A percentile compares a stretch with the other conserved stretches of the same genome.
These are phyloP conservation scores for Arctopsyche grandis DNA, from an alignment of 1,140 invertebrate genomes.

Conservation along the genomic window DNA sequence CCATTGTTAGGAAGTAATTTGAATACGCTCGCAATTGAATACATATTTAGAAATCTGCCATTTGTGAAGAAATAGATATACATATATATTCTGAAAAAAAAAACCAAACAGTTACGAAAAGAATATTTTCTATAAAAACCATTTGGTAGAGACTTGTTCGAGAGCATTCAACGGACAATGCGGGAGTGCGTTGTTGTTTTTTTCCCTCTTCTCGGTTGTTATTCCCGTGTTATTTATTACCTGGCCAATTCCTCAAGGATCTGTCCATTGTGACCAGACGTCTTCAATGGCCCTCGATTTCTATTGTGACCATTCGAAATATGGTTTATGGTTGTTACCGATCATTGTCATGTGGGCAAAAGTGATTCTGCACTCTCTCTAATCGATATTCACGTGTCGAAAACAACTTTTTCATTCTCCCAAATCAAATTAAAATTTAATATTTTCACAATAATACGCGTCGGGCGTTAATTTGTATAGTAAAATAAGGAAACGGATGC, in stretches of 20 bases:
- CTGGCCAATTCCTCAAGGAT: constrained; percentile 44
- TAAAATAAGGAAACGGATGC: no score
- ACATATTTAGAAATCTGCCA: no score
- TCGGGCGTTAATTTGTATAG: no score
- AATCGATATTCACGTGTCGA: background rate
- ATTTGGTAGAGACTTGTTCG: background rate
- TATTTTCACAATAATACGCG: no score
- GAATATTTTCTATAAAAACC: background rate
- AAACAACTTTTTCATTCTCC: background rate
- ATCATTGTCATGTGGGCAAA: constrained; percentile 41
- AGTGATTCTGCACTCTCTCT: background rate
- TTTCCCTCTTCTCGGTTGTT: constrained; percentile 8
- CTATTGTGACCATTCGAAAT: constrained; percentile 38
- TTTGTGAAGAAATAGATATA: no score
- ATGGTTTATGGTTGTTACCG: constrained; percentile 41
- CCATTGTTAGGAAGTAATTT: no score
- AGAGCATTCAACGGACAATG: background rate
- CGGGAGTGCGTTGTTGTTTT: constrained; percentile 10
- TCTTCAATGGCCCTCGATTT: constrained; percentile 39
- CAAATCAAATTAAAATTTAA: background rate
- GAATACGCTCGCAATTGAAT: no score
- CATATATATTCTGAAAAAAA: no score
- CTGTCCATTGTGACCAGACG: constrained; percentile 37
- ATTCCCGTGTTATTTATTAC: constrained; percentile 41
- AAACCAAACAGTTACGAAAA: background rate